A percentile compares a stretch with the other conserved stretches of the same genome.
Conservation (phyloP, 2,888 invertebrate species). For the Caenorhabditis auriculariae region DNA sequence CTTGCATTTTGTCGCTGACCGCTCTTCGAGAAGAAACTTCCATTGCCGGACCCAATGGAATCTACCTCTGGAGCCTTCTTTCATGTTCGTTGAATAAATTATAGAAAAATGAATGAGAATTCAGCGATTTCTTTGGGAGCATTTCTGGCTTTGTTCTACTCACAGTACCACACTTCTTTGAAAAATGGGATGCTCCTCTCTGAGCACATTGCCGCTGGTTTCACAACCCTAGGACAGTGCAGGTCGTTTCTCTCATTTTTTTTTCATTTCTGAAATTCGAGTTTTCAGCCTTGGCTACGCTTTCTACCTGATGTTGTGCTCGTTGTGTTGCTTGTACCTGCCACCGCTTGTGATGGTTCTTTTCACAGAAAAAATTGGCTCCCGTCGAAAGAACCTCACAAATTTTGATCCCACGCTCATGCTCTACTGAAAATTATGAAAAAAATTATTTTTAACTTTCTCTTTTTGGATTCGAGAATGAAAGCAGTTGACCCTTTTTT, state of each 20-base stretch:
- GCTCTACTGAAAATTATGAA: conserved; percentile 27
- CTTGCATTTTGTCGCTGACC: conserved; percentile 38
- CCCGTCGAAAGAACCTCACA: conserved; percentile 4
- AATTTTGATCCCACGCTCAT: conserved; percentile 25
- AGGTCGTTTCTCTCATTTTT: no score
- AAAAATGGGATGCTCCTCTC: conserved; percentile 36
- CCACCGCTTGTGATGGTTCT: conserved; percentile 24
- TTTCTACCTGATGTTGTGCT: conserved; percentile 20
- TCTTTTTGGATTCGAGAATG: no score
- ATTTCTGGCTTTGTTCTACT: conserved; percentile 33
- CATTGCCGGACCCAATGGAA: conserved; percentile 44
- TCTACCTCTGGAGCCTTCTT: conserved; percentile 46
- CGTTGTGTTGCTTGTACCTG: conserved; percentile 14
- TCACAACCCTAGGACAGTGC: conserved; percentile 29
- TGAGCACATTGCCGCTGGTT: conserved; percentile 41
- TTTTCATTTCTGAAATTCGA: no score
- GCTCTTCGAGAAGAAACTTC: conserved; percentile 22
- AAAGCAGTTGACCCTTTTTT: no score
- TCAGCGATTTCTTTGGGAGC: conserved; percentile 38
- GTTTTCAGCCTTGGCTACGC: conserved; percentile 18
- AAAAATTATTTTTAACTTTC: no score
- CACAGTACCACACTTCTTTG: conserved; percentile 37
- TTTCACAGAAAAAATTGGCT: conserved; percentile 13
- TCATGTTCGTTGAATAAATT: conserved; percentile 31
- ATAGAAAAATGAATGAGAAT: neutral